These are phyloP conservation scores for Pogonognathellus flavescens DNA, from an alignment of 1,140 invertebrate genomes.

Conservation along the genomic window DNA sequence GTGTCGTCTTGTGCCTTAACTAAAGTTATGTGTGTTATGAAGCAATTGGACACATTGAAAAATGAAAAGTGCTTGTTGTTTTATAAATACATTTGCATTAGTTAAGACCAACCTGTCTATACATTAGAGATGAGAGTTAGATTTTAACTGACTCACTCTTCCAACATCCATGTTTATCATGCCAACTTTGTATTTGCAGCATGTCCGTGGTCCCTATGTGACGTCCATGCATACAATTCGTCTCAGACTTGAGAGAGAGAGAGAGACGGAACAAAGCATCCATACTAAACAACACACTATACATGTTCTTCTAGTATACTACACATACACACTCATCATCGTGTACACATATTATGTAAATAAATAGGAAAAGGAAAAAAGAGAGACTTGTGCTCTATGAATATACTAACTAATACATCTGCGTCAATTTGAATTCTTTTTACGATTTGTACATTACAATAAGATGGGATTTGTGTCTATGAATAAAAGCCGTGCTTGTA, in stretches of 20 bases:
- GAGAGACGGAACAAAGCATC: conserved; percentile 10
- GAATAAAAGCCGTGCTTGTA: no score
- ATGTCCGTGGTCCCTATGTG: conserved; percentile 7
- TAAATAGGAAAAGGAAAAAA: no score
- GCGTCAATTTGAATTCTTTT: no score
- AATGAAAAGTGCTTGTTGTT: conserved; percentile 41
- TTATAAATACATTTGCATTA: conserved; percentile 31
- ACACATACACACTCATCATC: no score
- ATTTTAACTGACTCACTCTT: background rate
- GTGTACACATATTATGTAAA: no score
- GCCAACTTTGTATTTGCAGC: conserved; percentile 36
- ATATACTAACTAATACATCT: no score
- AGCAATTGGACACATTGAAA: conserved; percentile 29
- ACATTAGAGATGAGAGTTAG: conserved; percentile 5
- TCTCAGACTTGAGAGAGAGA: background rate
- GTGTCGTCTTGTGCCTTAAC: no score
- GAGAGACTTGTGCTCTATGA: no score
- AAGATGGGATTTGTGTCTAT: no score
- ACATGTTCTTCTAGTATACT: no score
- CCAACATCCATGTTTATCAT: conserved; percentile 1
- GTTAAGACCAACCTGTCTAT: background rate
- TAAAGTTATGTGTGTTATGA: background rate
- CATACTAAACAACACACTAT: conserved; percentile 17
- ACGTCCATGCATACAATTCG: conserved; percentile 37
- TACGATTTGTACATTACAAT: no score